Percentiles rank a stretch among this genome's conserved stretches.
These are phyloP conservation scores for Knipowitschia caucasica DNA, from an alignment of 2,797 vertebrate species.

Conservation along the genomic window DNA sequence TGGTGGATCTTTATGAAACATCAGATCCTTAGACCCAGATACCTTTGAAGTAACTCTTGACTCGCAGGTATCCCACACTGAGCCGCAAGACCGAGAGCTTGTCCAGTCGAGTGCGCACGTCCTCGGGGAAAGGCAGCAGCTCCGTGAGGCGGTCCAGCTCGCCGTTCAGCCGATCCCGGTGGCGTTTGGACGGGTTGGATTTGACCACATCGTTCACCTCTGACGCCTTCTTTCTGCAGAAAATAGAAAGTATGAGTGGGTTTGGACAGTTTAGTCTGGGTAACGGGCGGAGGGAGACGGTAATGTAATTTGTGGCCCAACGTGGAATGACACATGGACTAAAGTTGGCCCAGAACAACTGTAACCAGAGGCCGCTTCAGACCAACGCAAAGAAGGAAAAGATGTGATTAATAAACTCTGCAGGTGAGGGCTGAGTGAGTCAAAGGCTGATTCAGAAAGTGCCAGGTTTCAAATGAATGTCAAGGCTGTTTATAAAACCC, in stretches of 20 bases:
- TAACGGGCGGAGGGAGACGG: constrained; percentile 9
- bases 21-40: neutral
- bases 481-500: neutral
- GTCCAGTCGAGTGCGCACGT: constrained; percentile 70
- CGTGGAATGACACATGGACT: constrained; percentile 16
- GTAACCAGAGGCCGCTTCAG: neutral
- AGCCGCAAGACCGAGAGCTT: constrained; percentile 79
- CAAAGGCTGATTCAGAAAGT: constrained; percentile 9
- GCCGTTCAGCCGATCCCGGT: constrained; percentile 76
- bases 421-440: constrained; percentile 20
- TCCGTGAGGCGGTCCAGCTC: constrained; percentile 74
- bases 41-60: constrained; percentile 79
- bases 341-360: constrained; percentile 9
- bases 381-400: neutral
- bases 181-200: constrained; percentile 80
- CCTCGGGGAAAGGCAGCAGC: constrained; percentile 75
- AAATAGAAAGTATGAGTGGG: neutral
- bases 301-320: neutral
- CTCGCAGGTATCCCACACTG: constrained; percentile 78
- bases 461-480: constrained; percentile 1
- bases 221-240: constrained; percentile 48
- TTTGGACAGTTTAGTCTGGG: constrained; percentile 9
- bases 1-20: neutral
- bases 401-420: constrained; percentile 17
- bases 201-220: constrained; percentile 54